Base-by-base conservation (phyloP, 2,797 vertebrate species). In the Cyclopterus lumpus region DNA sequence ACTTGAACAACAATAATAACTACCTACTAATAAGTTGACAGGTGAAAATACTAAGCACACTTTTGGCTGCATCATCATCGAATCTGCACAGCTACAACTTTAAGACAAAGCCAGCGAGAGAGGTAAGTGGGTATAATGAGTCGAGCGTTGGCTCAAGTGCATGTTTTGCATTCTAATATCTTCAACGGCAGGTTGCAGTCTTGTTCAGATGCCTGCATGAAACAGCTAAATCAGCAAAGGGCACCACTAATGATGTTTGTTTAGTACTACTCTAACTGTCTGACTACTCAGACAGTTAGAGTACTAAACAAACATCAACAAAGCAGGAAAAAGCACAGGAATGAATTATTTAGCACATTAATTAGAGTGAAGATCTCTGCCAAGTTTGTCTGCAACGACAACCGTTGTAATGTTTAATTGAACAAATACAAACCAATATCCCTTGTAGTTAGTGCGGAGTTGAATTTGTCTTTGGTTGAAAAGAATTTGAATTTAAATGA, bases 1-100 rank as follows among this genome's bases (percentile, higher is more conserved):
- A 82, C 69, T 79, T 72, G 32, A 84, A 65, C 77, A 40, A 65
- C 77, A 49, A 53, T n/a, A 32, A 40, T 58, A 71, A 89, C 82
- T 71, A 84, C 42, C 51, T 67, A 20, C 12, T 9, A 46, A 70
- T 67, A 67, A 81, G 71, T 70, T 76, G 69, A 81, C 54, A 77
- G 68, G 34, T 75, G 44, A 74, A 73, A 78, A 77, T 42, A 40
- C 32, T 69, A 40, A 71, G 60, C 3, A 26, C 24, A 63, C 20
- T 62, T 60, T 42, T 18, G 24, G 44, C 18, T 61, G n/a, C 30
- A 34, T 79, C 46, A 38, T 75, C 40, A 67, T 20, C 8, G 67
- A 34, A 65, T 81, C 59, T 44, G 46, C 54, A 73, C 62, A 73
- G 65, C 66, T 72, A 67, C 67, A 65, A 40, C 61, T 42, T 53